Conservation (phyloP, 2,888 invertebrate species). For the Tetranychus piercei region DNA sequence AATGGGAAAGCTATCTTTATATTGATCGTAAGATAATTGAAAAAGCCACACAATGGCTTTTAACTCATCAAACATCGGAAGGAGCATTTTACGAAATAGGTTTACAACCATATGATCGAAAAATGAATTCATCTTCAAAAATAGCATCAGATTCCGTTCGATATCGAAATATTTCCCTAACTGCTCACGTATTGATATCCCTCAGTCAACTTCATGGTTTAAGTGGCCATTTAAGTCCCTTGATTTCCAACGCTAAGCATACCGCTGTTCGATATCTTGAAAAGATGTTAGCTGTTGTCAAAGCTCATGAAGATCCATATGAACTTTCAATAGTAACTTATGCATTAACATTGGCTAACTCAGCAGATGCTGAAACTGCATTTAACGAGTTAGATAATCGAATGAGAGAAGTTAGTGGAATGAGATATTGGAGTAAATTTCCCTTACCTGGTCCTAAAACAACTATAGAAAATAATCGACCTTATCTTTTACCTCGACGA, state of each 20-base stretch:
- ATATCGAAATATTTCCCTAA: slow-evolving; percentile 58
- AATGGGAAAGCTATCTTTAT: slow-evolving; percentile 90
- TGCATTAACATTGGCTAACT: slow-evolving; percentile 60
- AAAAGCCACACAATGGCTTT: slow-evolving; percentile 63
- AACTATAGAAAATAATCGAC: slow-evolving; percentile 59
- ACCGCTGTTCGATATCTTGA: slow-evolving; percentile 62
- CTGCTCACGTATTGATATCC: slow-evolving; percentile 78
- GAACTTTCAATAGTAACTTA: slow-evolving; percentile 74
- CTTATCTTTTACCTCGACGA: slow-evolving; percentile 65
- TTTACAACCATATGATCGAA: slow-evolving; percentile 51
- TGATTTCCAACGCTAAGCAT: slow-evolving; percentile 54
- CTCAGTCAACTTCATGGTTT: slow-evolving; percentile 60
- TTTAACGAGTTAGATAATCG: slow-evolving; percentile 50
- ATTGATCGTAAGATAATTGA: slow-evolving; percentile 73
- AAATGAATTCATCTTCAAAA: slow-evolving; percentile 50
- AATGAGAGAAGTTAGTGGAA: slow-evolving; percentile 51
- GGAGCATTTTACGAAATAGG: slow-evolving; percentile 64
- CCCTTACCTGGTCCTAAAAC: slow-evolving; percentile 43
- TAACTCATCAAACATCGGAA: slow-evolving; percentile 60
- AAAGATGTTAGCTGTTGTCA: slow-evolving; percentile 54
- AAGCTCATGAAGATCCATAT: slow-evolving; percentile 53
- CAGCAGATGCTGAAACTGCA: slow-evolving; percentile 66
- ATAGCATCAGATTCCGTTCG: slow-evolving; percentile 22
- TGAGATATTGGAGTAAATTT: slow-evolving; percentile 67
- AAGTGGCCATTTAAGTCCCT: slow-evolving; percentile 47